Base-by-base conservation (phyloP, 2,797 vertebrate species). In the Tachyglossus aculeatus region DNA sequence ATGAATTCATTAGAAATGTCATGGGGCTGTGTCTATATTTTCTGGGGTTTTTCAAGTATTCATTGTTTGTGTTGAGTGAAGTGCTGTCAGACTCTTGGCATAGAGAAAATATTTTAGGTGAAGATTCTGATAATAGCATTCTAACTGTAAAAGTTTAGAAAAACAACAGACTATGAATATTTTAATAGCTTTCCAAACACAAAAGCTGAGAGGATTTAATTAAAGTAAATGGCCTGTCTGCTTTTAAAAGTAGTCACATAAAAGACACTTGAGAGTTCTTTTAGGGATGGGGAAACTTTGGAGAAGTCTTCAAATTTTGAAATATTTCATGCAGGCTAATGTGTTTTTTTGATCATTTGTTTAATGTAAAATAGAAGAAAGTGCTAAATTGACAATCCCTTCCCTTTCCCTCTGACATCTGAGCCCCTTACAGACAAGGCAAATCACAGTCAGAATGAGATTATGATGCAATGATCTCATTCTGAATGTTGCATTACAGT, bases 391-490 rank as follows among this genome's bases (percentile, higher is more conserved):
- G 53, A 4, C 59, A 82, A 69, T 79, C 63, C 60, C 67, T 57
- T 47, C 62, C 54, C 71, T 64, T 72, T 74, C 57, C 44, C 9
- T 65, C 76, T 85, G 80, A 87, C 87, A 86, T 71, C 63, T 78
- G 68, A 87, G 82, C 74, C 71, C 70, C 65, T 81, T 62, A 74
- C 80, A 78, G 72, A 87, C 77, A 87, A 85, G 86, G 84, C 77
- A 79, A 85, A 84, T 88, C 81, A 75, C 76, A 85, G 77, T 85
- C 72, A 83, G 79, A 87, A 90, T 78, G 82, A 88, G 88, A 92
- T 90, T 86, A 91, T 80, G 86, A 89, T 82, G 87, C 84, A 88
- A 90, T 91, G 88, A 92, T 91, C 86, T 88, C 73, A 15, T 81
- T 81, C 83, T 78, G 85, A 90, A 80, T 25, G 60, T 84, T 84